A percentile compares a stretch with the other conserved stretches of the same genome.
phyloP scores from a whole-genome alignment of 2,888 invertebrate genomes.

The Periphyllus acericola region DNA sequence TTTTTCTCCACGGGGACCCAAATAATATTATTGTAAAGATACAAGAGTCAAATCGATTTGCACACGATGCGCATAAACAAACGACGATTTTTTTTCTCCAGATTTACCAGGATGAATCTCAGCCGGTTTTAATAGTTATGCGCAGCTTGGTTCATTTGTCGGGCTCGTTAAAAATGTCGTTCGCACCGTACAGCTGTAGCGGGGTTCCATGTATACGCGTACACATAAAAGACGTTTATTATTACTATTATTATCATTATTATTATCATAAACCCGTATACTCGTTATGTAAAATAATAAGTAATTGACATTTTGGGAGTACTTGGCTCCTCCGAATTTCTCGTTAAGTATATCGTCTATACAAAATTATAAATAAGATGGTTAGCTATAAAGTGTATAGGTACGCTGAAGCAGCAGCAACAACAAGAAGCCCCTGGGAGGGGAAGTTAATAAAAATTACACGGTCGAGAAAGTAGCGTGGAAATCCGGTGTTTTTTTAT shows the following conservation, averaged over 20 bases:
- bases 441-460: constrained; percentile 61
- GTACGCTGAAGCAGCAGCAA: not conserved
- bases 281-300: constrained; percentile 36
- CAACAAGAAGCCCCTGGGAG: constrained; percentile 53
- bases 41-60: constrained; percentile 4
- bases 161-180: constrained; percentile 39
- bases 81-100: not conserved
- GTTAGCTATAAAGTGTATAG: not conserved
- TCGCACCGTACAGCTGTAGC: not conserved
- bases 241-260: not conserved
- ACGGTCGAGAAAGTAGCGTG: constrained; percentile 62
- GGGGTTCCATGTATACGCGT: not conserved
- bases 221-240: not conserved
- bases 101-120: not conserved
- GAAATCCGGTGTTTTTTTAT: constrained; percentile 60
- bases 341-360: not conserved
- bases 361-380: constrained; percentile 46
- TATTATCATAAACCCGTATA: not conserved
- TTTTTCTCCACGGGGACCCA: not conserved
- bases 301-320: constrained; percentile 45
- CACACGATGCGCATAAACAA: not conserved
- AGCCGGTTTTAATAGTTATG: not conserved
- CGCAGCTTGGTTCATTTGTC: not conserved
- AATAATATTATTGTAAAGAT: not conserved
- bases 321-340: not conserved